Evolutionary conservation across 2,797 vertebrate genomes (phyloP), one percentile per base, ranked within the genome.

Genomic region (Leptodactylus fallax): DNA sequence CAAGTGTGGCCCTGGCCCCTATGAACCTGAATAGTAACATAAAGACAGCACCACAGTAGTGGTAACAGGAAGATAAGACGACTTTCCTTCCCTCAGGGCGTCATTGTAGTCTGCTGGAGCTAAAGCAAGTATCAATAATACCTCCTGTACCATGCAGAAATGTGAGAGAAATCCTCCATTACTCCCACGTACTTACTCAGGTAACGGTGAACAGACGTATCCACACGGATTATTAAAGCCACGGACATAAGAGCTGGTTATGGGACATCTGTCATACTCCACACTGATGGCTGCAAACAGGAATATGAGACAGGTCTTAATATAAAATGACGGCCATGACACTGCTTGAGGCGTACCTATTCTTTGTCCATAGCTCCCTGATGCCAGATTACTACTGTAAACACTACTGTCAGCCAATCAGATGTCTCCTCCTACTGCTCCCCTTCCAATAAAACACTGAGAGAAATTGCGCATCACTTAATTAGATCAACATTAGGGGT

Each of bases 171-270:
- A 84, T 36, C 27, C n/a, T 84, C 3, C 0, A 19, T 78, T 21
- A 45, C 63, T 21, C n/a, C 8, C 13, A n/a, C 79, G 78, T 61
- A 92, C 93, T 91, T 91, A 95, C 93, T 91, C 92, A 3, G 90
- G 90, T 49, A 93, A 72, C 60, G 94, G 93, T 8, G 91, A 91
- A 55, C 94, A 95, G 0, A 93, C 81, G 2, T 91, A 95, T 65
- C 93, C 93, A n/a, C 91, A 94, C 23, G 93, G 91, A 81, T 93
- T 93, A 83, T 93, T 94, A 13, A 71, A 91, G 56, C 93, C 94
- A 81, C 91, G 93, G 79, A 94, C 82, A 45, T 91, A 92, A 83
- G 87, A 67, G 83, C 91, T 84, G 79, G 90, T 58, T 7, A 91
- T 89, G 85, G 92, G 92, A 45, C 87, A 94, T 55, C 19, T 55